Base-by-base conservation (phyloP, 2,797 vertebrate genomes). In the Nyctibius grandis region DNA sequence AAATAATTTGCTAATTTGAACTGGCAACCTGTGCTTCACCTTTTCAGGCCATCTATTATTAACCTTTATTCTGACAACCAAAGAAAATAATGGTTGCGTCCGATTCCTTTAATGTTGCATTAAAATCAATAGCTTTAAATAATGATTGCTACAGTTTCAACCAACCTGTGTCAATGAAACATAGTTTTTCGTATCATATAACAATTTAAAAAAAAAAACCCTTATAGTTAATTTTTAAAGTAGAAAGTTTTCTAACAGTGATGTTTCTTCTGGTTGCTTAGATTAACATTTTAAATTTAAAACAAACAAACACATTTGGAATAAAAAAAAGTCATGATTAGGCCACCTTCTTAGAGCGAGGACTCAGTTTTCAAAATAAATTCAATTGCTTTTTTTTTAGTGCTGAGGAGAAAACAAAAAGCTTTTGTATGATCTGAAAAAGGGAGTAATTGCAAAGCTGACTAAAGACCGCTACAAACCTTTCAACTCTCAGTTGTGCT, bases 71-170 rank as follows among this genome's bases (percentile, higher is more conserved):
- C 95, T 97, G 95, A 97, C 96, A 97, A 96, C 83, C 80, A 93
- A 96, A 95, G 91, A 96, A 96, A 98, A 95, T 95, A 63, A 95
- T 93, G 89, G 92, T 94, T 96, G 94, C 95, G 80, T 96, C 96
- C 89, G 59, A 74, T 57, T 92, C 75, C 60, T 97, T 96, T 97
- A 97, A 96, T 89, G 86, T 91, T 93, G 68, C 92, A 64, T 95
- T 95, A 92, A 97, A 97, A 97, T 97, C 96, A 95, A 96, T 96
- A 97, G 54, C 86, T 95, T 59, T 96, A 96, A 97, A 96, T 96
- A 91, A 88, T 79, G 63, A 93, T 96, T 96, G 88, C 69, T 93
- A 60, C 51, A 89, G 36, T 97, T 97, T 95, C 95, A 94, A 96
- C 80, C 91, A 89, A 94, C 76, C 53, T 96, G 74, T 94, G 87